phyloP scores from a whole-genome alignment of 2,113 vertebrate species.

The Rhinopithecus roxellana region DNA sequence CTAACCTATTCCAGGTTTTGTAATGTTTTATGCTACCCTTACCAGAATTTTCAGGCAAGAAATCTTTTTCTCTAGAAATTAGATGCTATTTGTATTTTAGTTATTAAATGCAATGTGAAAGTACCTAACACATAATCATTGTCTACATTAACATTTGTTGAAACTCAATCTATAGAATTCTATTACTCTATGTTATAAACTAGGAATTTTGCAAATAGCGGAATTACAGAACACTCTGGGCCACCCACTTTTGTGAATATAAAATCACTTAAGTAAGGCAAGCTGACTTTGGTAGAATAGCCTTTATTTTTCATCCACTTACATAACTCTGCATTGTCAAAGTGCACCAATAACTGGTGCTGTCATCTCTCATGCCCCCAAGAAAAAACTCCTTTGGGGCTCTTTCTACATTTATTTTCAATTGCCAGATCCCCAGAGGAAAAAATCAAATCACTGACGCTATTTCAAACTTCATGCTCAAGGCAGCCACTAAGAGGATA shows the following conservation, averaged over 20 bases:
- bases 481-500: conserved; percentile 67
- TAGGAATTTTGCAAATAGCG: conserved; percentile 46
- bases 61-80: conserved; percentile 44
- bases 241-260: conserved; percentile 65
- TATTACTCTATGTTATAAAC: conserved; percentile 39
- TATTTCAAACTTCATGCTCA: conserved; percentile 75
- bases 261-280: conserved; percentile 70
- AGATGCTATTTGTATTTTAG: conserved; percentile 30
- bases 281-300: conserved; percentile 59
- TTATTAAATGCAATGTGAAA: conserved; percentile 48
- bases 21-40: not conserved
- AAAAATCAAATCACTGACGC: conserved; percentile 54
- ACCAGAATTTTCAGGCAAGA: conserved; percentile 19
- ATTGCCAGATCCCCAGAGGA: conserved; percentile 70
- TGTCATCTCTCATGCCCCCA: conserved; percentile 70
- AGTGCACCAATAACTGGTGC: conserved; percentile 63
- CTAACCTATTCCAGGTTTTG: conserved; percentile 14
- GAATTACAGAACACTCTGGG: conserved; percentile 48
- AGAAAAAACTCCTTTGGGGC: conserved; percentile 74
- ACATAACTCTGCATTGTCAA: conserved; percentile 75
- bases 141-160: conserved; percentile 46
- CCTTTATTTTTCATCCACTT: conserved; percentile 72
- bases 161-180: conserved; percentile 40
- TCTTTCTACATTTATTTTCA: conserved; percentile 76
- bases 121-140: not conserved